Evolutionary conservation across 2,888 invertebrate species (phyloP), one percentile per base, ranked within the genome.

Genomic region (Lasioglossum lativentre): DNA sequence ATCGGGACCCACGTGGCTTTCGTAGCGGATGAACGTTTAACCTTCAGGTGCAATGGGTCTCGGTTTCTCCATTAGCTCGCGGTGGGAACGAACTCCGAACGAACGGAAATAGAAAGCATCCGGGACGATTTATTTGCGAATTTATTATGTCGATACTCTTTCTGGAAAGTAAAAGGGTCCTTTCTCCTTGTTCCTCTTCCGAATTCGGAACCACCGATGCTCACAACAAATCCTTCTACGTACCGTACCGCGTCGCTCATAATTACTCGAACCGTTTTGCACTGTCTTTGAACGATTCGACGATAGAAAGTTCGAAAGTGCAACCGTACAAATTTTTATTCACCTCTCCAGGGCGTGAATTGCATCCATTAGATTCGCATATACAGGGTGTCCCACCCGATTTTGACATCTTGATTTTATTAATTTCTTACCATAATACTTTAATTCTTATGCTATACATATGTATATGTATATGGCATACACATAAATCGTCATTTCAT

Each of bases 1-100:
- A 83, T 75, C 70, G 74, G 59, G 42, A 52, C 74, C 74, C 74
- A 68, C 78, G 59, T 42, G 83, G 83, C 66, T 75, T 74, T 83
- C 74, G 71, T 83, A 74, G 75, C 63, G 83, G 56, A n/a, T 73
- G 77, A 78, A 78, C 83, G 73, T 83, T 83, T 83, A 78, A 83
- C 83, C 83, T 83, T 82, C 83, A 78, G 77, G 77, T 82, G 82
- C 83, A 83, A 34, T 63, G 63, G 66, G 76, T 76, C 66, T 77
- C 83, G 83, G 82, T 83, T 83, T 83, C 83, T 74, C 83, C 83
- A 45, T 82, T 73, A 52, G 59, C 38, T 80, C 30, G 19, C 75
- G 72, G 19, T 83, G 83, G 34, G 82, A 83, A 77, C 82, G 2
- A 45, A 14, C 23, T 27, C 45, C 10, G 66, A 82, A 34, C 10